Conservation (phyloP, 2,113 vertebrate genomes). For the Sterna hirundo region DNA sequence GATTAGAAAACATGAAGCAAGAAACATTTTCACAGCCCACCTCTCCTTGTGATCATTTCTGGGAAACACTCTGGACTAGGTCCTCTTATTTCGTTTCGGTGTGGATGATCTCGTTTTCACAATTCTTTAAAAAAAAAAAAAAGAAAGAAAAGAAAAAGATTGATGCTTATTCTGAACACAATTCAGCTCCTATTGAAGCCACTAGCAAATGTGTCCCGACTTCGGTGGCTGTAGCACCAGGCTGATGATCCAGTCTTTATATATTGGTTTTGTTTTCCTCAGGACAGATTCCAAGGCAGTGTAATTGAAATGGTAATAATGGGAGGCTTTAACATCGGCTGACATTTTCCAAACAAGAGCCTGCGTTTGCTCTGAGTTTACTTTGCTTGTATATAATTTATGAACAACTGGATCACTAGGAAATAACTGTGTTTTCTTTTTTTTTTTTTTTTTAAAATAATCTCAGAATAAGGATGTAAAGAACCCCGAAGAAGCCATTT, state of each 20-base stretch:
- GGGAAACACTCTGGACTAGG: background rate
- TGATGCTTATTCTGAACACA: background rate
- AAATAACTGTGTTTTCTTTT: background rate
- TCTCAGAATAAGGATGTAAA: background rate
- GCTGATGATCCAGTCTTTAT: background rate
- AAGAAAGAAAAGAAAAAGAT: background rate
- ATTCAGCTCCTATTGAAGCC: background rate
- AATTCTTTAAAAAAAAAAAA: background rate
- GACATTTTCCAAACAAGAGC: background rate
- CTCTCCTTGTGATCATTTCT: background rate
- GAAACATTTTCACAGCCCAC: background rate
- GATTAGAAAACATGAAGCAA: background rate
- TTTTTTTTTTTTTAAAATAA: background rate
- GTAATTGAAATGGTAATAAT: constrained; percentile 30
- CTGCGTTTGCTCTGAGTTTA: background rate
- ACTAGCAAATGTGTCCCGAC: background rate
- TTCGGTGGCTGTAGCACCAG: background rate
- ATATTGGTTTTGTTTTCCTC: constrained; percentile 21
- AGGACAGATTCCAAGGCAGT: background rate
- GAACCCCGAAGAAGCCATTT: background rate
- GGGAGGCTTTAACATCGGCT: background rate
- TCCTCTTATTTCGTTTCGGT: background rate
- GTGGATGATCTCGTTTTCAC: background rate
- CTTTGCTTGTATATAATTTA: constrained; percentile 7
- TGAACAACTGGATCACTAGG: background rate